Percentiles rank a stretch among this genome's conserved stretches.
These are phyloP conservation scores for Papilio elwesi DNA, from an alignment of 2,888 invertebrate species.

Conservation along the genomic window DNA sequence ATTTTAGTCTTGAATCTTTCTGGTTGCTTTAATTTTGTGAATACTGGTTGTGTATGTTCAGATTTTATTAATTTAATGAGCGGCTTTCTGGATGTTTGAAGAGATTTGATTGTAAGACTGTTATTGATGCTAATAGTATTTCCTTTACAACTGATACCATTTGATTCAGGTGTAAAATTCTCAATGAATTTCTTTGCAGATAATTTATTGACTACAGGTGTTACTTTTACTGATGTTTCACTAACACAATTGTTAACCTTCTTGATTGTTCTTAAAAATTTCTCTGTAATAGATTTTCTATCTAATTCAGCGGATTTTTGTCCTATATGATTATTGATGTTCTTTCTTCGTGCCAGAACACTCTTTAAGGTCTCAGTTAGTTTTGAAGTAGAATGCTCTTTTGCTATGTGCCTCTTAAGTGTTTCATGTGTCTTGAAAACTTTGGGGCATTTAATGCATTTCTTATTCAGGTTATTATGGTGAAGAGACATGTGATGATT, in stretches of 20 bases:
- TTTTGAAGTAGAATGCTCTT: conserved; percentile 62
- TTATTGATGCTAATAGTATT: conserved; percentile 37
- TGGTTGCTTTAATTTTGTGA: conserved; percentile 58
- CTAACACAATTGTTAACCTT: conserved; percentile 49
- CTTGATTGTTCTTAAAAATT: conserved; percentile 59
- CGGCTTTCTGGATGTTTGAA: conserved; percentile 21
- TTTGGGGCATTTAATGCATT: conserved; percentile 67
- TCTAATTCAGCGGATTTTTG: conserved; percentile 31
- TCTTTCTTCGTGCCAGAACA: conserved; percentile 64
- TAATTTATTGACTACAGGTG: conserved; percentile 49
- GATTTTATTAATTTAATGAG: conserved; percentile 64
- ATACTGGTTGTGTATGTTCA: conserved; percentile 29
- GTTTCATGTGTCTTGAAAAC: conserved; percentile 57
- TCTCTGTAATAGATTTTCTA: conserved; percentile 46
- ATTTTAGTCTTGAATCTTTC: conserved; percentile 54
- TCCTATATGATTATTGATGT: conserved; percentile 24
- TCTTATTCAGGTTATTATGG: conserved; percentile 55
- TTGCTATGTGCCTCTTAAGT: conserved; percentile 58
- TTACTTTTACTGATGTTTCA: conserved; percentile 53
- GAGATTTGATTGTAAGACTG: conserved; percentile 52
- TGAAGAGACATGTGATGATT: conserved; percentile 70
- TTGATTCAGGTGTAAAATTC: conserved; percentile 66
- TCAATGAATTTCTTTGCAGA: conserved; percentile 73
- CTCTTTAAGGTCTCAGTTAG: conserved; percentile 69
- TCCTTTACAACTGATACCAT: conserved; percentile 46